Conservation (phyloP, 2,888 invertebrate species). For the Tanypteryx hageni region DNA sequence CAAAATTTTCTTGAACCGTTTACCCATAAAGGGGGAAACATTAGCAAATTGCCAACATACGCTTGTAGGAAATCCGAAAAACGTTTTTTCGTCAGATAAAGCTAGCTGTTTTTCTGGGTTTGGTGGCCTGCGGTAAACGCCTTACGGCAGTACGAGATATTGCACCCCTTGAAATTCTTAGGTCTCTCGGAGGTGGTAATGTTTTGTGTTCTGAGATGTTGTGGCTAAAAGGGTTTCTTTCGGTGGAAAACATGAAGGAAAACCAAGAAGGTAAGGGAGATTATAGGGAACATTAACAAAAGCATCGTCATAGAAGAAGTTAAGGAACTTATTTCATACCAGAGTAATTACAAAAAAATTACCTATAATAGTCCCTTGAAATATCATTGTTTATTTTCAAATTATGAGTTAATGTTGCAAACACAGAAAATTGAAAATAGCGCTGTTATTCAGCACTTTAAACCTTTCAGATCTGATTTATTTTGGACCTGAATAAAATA, state of each 20-base stretch:
- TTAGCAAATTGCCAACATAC: conserved; percentile 54
- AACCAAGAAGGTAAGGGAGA: background rate
- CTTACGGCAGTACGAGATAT: conserved; percentile 1
- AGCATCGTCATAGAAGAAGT: too few relatives aligned
- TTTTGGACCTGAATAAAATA: too few relatives aligned
- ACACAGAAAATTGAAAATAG: too few relatives aligned
- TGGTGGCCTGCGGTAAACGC: background rate
- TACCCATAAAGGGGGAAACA: conserved; percentile 37
- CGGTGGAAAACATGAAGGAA: background rate
- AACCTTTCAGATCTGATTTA: too few relatives aligned
- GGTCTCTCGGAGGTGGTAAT: background rate
- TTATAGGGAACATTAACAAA: background rate
- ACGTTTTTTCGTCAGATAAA: conserved; percentile 31
- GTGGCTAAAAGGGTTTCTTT: background rate
- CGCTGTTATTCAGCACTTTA: too few relatives aligned
- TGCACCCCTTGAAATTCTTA: background rate
- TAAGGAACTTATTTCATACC: too few relatives aligned
- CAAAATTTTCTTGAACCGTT: background rate
- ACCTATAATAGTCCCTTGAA: too few relatives aligned
- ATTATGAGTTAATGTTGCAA: too few relatives aligned
- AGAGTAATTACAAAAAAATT: too few relatives aligned
- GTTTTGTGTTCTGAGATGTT: background rate
- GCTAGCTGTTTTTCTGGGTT: conserved; percentile 18
- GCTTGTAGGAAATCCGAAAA: conserved; percentile 33
- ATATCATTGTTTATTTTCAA: too few relatives aligned